These are phyloP conservation scores for Tuta absoluta DNA, from an alignment of 2,888 invertebrate genomes.

Conservation along the genomic window DNA sequence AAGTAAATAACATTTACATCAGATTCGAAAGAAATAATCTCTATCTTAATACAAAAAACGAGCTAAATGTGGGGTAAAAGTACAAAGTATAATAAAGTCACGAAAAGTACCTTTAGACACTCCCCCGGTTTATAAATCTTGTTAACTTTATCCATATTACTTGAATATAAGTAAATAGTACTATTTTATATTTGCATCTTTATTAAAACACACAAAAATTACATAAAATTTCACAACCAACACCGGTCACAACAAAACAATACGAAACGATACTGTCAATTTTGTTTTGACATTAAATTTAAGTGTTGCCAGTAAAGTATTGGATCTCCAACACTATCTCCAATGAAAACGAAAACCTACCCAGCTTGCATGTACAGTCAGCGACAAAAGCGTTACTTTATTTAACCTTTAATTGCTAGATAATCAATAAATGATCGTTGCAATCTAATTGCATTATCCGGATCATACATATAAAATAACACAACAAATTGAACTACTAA, in stretches of 20 bases:
- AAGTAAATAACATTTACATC: too few relatives aligned
- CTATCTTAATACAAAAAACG: not conserved
- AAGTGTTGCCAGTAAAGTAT: not conserved
- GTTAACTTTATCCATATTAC: slow-evolving; percentile 39
- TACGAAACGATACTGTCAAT: not conserved
- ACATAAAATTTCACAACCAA: not conserved
- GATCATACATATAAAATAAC: too few relatives aligned
- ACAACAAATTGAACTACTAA: too few relatives aligned
- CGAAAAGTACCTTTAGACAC: slow-evolving; percentile 69
- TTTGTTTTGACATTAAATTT: not conserved
- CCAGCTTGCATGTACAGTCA: not conserved
- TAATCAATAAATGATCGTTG: too few relatives aligned
- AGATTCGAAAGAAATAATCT: not conserved
- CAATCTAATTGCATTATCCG: too few relatives aligned
- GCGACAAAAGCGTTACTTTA: not conserved
- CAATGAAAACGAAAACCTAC: not conserved
- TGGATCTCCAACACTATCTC: not conserved
- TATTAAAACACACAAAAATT: not conserved
- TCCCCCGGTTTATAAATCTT: slow-evolving; percentile 70
- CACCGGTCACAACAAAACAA: not conserved
- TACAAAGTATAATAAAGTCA: not conserved
- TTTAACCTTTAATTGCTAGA: not conserved
- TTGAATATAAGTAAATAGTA: not conserved
- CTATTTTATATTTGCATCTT: not conserved
- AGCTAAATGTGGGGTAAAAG: not conserved